Percentiles rank a stretch among this genome's conserved stretches.
These are phyloP conservation scores for Henricia sp. DNA, from an alignment of 53 echinoderm and acorn worm species.

Conservation along the genomic window DNA sequence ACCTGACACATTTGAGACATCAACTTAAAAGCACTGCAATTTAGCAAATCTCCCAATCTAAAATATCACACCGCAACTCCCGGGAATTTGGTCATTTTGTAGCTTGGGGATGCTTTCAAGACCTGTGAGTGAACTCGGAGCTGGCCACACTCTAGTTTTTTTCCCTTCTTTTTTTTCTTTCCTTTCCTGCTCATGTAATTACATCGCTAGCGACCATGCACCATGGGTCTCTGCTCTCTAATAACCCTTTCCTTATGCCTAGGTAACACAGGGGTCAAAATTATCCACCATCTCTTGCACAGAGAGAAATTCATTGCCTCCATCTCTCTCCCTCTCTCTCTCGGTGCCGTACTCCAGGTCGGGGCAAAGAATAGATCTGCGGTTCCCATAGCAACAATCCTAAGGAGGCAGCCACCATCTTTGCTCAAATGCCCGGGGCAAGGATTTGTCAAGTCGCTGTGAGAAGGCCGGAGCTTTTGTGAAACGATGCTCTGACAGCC, in stretches of 20 bases:
- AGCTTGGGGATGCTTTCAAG: too few species aligned
- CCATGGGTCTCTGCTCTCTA: background rate
- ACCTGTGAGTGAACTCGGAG: too few species aligned
- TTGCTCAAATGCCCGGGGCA: conserved; percentile 13
- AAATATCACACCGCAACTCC: too few species aligned
- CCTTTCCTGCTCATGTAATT: background rate
- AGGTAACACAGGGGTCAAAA: conserved; percentile 32
- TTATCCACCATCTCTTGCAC: conserved; percentile 14
- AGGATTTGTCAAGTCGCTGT: conserved; percentile 39
- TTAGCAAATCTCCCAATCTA: too few species aligned
- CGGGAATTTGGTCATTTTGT: too few species aligned
- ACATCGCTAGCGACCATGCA: conserved; percentile 20
- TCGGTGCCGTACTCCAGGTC: background rate
- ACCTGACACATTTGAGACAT: too few species aligned
- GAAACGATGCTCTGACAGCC: background rate
- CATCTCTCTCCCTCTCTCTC: conserved; percentile 4
- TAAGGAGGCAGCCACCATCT: conserved; percentile 41
- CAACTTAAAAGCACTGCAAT: too few species aligned
- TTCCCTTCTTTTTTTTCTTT: background rate
- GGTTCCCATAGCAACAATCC: conserved; percentile 31
- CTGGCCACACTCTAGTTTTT: background rate
- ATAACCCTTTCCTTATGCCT: conserved; percentile 37
- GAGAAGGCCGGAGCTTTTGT: background rate
- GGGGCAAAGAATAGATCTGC: conserved; percentile 23
- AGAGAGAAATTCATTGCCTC: too few species aligned